Conservation (phyloP, 1,140 invertebrate genomes). For the Araneus ventricosus region DNA sequence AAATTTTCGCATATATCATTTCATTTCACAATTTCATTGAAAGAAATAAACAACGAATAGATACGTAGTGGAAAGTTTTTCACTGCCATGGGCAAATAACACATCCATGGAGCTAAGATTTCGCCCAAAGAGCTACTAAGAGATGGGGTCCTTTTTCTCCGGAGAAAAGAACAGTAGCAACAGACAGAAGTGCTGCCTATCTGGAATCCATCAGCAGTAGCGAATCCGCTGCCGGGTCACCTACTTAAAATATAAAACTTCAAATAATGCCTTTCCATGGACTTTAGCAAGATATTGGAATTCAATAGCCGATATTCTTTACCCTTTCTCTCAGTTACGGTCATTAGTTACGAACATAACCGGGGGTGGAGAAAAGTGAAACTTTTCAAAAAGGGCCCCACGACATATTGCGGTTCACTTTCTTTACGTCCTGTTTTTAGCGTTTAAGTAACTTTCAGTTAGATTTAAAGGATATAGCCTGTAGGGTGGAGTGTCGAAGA, state of each 20-base stretch:
- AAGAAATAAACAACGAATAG: no score
- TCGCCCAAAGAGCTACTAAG: background rate
- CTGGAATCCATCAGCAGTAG: slow-evolving; percentile 41
- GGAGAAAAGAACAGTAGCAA: background rate
- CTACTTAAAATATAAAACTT: slow-evolving; percentile 71
- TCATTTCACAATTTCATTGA: no score
- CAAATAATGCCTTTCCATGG: slow-evolving; percentile 51
- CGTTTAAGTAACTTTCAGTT: no score
- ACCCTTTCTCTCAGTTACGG: slow-evolving; percentile 54
- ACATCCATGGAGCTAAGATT: no score
- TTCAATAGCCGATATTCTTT: slow-evolving; percentile 64
- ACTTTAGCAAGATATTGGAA: slow-evolving; percentile 52
- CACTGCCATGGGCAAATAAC: no score
- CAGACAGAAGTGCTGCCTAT: slow-evolving; percentile 29
- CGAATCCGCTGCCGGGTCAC: background rate
- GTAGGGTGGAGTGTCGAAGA: no score
- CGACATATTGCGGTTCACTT: background rate
- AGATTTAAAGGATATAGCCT: no score
- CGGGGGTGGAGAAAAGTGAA: background rate
- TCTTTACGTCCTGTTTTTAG: no score
- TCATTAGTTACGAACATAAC: slow-evolving; percentile 68
- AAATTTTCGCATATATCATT: no score
- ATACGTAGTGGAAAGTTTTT: no score
- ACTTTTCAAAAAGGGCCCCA: slow-evolving; percentile 18
- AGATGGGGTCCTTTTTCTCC: background rate